These are phyloP conservation scores for Cantharis flavilabris DNA, from an alignment of 2,888 invertebrate genomes.

Conservation along the genomic window DNA sequence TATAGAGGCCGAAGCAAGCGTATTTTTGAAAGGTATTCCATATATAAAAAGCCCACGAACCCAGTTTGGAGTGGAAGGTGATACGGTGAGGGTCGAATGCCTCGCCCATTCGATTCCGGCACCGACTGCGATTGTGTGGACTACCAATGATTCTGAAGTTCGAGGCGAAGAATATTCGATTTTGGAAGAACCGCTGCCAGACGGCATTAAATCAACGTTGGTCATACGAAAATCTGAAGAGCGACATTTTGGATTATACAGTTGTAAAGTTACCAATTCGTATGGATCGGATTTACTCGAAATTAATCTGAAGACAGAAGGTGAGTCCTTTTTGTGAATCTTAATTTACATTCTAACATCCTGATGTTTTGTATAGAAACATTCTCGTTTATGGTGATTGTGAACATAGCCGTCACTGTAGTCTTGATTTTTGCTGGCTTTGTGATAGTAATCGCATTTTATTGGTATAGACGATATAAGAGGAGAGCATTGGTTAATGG, in stretches of 20 bases:
- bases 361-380: constrained; percentile 63
- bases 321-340: constrained; percentile 63
- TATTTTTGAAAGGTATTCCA: constrained; percentile 80
- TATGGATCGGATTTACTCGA: constrained; percentile 85
- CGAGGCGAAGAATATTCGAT: constrained; percentile 75
- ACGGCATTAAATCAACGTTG: constrained; percentile 84
- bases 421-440: constrained; percentile 85
- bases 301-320: constrained; percentile 83
- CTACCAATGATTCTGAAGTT: constrained; percentile 80
- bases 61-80: constrained; percentile 82
- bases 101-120: constrained; percentile 87
- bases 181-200: constrained; percentile 73
- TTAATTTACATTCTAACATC: background rate
- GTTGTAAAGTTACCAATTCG: constrained; percentile 90
- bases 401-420: constrained; percentile 82
- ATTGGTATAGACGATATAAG: constrained; percentile 72
- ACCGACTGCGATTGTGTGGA: constrained; percentile 86
- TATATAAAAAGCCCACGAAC: constrained; percentile 80
- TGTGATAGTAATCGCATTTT: constrained; percentile 80
- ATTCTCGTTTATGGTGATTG: constrained; percentile 73
- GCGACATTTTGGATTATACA: constrained; percentile 88
- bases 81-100: constrained; percentile 83
- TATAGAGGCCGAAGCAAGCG: constrained; percentile 76
- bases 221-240: constrained; percentile 84
- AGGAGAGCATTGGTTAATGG: constrained; percentile 60